Evolutionary conservation across 2,797 vertebrate species (phyloP), one percentile per base, ranked within the genome.

Genomic region (Arremon aurantiirostris): DNA sequence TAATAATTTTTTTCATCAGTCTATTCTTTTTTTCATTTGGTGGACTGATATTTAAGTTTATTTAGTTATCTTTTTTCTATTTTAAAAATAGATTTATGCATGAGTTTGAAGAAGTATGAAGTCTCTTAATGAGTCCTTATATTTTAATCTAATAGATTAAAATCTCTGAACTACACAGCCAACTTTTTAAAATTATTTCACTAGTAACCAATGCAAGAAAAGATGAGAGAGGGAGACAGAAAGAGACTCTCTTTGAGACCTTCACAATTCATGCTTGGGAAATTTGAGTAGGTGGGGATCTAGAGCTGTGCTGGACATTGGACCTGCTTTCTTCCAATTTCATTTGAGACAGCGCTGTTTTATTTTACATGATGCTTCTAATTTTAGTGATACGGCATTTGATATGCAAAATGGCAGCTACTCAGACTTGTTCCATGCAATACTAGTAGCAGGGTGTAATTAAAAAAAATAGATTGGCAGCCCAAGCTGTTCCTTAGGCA

Each of bases 351-450:
- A 32, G 27, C 26, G 44, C 55, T 52, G 5, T 34, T 90, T 76
- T 90, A 59, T 79, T 93, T 95, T 76, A 89, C 35, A 23, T 24
- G 41, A 41, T 86, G 84, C 32, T 92, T 92, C 81, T 94, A 69
- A 91, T 86, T 92, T 69, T 73, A 92, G 75, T 61, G 46, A 27
- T 56, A 80, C 16, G 64, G 63, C 28, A 90, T 65, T 47, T 72
- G 73, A 82, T 86, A 77, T 9, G 30, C 88, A 82, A 84, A 89
- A 80, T 57, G 49, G 64, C 87, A 82, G 55, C 49, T 80, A 85
- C 11, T 92, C 64, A 82, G 77, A 53, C 55, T 87, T 59, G 42
- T 59, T 79, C 53, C 41, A 34, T 64, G 85, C 52, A 75, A 78
- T 53, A 56, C 39, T 60, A 66, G 76, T 37, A 86, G 55, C 53